Evolutionary conservation across 2,888 invertebrate genomes (phyloP), one percentile per base, ranked within the genome.

Genomic region (Falcaria lacertinaria): DNA sequence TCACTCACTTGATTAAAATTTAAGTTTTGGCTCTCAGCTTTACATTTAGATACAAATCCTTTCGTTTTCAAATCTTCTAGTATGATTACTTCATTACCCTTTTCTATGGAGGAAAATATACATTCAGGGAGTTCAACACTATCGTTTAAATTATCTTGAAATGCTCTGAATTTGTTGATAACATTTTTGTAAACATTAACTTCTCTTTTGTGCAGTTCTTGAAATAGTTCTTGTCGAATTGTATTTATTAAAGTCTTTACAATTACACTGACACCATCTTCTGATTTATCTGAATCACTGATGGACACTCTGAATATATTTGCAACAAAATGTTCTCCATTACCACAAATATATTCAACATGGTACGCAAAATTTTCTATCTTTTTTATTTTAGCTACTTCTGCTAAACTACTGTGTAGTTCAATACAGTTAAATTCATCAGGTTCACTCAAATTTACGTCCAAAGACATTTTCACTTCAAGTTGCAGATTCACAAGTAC

Each of bases 371-470:
- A 83, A 45, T 84, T 69, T 13, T 69, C 44, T n/a, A 83, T 68
- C 2, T 67, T 61, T 41, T 73, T 68, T 4, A 65, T 42, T 32
- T 60, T 55, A 0, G 83, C 80, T 1, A 80, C 65, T 43, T 72
- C 61, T 64, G 77, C 48, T 5, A 87, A 69, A 15, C 70, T 73
- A 48, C 50, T 68, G 43, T 88, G 87, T 4, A 88, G 64, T 70
- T 85, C 80, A 15, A 57, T 45, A 45, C 74, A 74, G 16, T 85
- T 82, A 47, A 87, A 86, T 43, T 86, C 86, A 32, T 85, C 86
- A 1, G 84, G 81, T 64, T 88, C 86, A 69, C 83, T 83, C 39
- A 83, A 64, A 54, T 87, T 82, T n/a, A 88, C 86, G 53, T 88
- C 84, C 48, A 88, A 60, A 62, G 87, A 88, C 87, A 88, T 87